Conservation (phyloP, 2,797 vertebrate genomes). For the Periparus ater region DNA sequence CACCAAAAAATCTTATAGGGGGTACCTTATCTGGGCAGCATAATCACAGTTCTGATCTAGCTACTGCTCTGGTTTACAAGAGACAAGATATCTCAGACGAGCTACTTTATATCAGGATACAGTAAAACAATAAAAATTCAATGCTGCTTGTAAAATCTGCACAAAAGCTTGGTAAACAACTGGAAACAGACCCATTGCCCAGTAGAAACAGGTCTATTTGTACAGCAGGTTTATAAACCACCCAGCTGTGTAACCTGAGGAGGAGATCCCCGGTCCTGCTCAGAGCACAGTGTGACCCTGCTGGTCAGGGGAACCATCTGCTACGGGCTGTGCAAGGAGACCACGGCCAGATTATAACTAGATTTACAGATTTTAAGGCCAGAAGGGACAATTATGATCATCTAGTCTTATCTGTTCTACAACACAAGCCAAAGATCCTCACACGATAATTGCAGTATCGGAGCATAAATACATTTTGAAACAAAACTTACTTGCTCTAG, state of each 20-base stretch:
- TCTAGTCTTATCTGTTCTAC: not conserved
- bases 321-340: not conserved
- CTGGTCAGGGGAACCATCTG: not conserved
- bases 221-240: not conserved
- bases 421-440: not conserved
- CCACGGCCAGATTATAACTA: not conserved
- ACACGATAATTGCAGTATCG: not conserved
- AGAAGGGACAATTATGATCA: not conserved
- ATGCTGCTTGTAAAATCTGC: conserved; percentile 6
- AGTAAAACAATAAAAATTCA: conserved; percentile 25
- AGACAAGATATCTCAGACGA: not conserved
- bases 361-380: not conserved
- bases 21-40: not conserved
- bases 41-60: conserved; percentile 13
- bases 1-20: not conserved
- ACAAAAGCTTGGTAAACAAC: not conserved
- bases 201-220: not conserved
- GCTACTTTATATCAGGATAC: not conserved
- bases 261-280: not conserved
- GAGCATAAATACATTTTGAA: not conserved
- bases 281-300: not conserved
- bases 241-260: not conserved
- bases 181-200: conserved; percentile 28
- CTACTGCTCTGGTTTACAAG: conserved; percentile 6
- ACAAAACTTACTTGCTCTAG: not conserved